These are phyloP conservation scores for Holacanthus passer DNA, from an alignment of 2,113 vertebrate genomes.

Conservation along the genomic window DNA sequence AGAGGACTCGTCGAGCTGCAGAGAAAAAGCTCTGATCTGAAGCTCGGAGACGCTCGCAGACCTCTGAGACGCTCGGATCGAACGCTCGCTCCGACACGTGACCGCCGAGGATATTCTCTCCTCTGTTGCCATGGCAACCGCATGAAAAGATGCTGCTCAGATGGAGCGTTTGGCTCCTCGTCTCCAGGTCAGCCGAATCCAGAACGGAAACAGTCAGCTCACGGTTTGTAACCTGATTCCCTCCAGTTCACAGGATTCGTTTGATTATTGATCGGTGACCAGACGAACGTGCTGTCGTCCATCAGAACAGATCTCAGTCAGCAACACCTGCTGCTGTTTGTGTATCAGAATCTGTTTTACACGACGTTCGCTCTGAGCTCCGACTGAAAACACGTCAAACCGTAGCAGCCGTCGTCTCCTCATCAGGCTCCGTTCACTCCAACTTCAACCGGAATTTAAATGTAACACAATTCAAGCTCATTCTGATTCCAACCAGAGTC, in stretches of 20 bases:
- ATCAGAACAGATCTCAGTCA: neutral
- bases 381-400: too few species aligned
- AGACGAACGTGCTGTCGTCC: too few species aligned
- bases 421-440: too few species aligned
- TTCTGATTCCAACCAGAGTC: too few species aligned
- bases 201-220: neutral
- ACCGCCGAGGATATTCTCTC: neutral
- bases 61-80: too few species aligned
- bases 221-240: too few species aligned
- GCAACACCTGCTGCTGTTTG: neutral
- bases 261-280: too few species aligned
- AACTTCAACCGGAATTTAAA: too few species aligned
- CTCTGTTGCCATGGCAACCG: slow-evolving; percentile 66
- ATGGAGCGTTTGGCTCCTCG: neutral
- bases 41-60: neutral
- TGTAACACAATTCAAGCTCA: too few species aligned
- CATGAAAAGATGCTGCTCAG: neutral
- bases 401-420: too few species aligned
- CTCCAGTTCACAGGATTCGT: too few species aligned
- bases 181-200: neutral
- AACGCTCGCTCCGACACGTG: too few species aligned
- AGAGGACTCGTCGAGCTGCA: neutral
- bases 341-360: neutral
- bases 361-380: neutral
- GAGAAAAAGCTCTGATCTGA: neutral